phyloP scores from a whole-genome alignment of 2,113 vertebrate species.

The Crypturellus undulatus region DNA sequence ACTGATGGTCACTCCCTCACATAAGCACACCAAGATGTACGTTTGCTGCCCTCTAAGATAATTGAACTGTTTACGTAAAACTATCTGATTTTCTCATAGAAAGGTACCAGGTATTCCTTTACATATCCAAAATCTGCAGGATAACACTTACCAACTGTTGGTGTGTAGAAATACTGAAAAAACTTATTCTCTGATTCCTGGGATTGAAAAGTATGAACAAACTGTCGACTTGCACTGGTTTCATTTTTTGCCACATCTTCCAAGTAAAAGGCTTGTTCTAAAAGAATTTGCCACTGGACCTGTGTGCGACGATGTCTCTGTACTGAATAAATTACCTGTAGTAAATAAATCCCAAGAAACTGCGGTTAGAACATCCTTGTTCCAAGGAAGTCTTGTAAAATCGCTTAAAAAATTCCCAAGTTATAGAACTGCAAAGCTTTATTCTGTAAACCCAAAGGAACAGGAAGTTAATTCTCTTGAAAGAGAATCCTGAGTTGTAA shows the following conservation, averaged over 20 bases:
- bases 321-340: conserved; percentile 89
- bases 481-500: neutral
- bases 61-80: neutral
- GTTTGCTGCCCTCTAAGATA: neutral
- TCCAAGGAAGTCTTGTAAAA: conserved; percentile 5
- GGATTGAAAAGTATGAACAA: conserved; percentile 84
- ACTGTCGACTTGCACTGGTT: conserved; percentile 80
- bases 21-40: neutral
- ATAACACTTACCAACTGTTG: conserved; percentile 85
- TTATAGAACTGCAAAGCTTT: neutral
- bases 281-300: conserved; percentile 90
- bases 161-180: conserved; percentile 85
- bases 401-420: neutral
- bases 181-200: conserved; percentile 83
- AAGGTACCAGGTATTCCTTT: neutral
- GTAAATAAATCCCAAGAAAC: neutral
- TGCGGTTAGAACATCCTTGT: neutral
- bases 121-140: neutral
- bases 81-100: neutral
- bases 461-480: neutral
- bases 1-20: neutral
- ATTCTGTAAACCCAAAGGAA: neutral
- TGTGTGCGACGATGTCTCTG: conserved; percentile 88
- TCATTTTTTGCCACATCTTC: conserved; percentile 92
- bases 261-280: conserved; percentile 89